phyloP scores from a whole-genome alignment of 2,797 vertebrate species.

The Natrix natrix region DNA sequence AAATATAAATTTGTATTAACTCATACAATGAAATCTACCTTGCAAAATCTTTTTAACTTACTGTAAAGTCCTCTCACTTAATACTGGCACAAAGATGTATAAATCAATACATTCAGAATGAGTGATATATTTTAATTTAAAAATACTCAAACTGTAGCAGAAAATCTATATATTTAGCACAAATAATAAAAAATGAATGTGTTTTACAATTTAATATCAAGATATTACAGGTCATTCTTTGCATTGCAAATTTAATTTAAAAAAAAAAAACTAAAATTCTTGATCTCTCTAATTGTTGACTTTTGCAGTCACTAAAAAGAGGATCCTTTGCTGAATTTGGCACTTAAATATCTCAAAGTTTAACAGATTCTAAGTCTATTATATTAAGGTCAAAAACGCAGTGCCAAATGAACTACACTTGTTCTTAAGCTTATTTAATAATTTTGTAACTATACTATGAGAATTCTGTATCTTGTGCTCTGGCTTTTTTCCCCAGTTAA shows the following conservation, averaged over 20 bases:
- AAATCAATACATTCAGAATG: constrained; percentile 97
- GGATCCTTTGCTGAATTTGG: constrained; percentile 15
- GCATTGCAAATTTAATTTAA: not conserved
- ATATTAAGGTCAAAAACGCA: constrained; percentile 1
- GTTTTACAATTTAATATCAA: constrained; percentile 61
- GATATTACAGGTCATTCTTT: constrained; percentile 40
- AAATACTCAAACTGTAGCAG: constrained; percentile 93
- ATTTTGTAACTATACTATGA: not conserved
- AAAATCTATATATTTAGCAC: constrained; percentile 91
- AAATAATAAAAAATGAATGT: constrained; percentile 67
- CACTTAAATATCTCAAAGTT: not conserved
- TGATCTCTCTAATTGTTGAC: not conserved
- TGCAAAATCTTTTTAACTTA: constrained; percentile 93
- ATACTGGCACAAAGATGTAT: constrained; percentile 93
- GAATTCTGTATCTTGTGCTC: constrained; percentile 38
- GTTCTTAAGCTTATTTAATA: not conserved
- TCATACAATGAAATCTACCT: constrained; percentile 81
- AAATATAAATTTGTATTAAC: constrained; percentile 78
- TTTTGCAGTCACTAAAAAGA: not conserved
- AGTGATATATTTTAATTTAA: constrained; percentile 99
- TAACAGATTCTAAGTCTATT: not conserved
- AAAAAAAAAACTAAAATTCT: not conserved
- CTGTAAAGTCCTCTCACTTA: constrained; percentile 92
- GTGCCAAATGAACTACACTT: not conserved
- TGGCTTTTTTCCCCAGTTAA: constrained; percentile 17